Evolutionary conservation across 2,113 vertebrate species (phyloP).

Genomic region (Arenaria interpres): DNA sequence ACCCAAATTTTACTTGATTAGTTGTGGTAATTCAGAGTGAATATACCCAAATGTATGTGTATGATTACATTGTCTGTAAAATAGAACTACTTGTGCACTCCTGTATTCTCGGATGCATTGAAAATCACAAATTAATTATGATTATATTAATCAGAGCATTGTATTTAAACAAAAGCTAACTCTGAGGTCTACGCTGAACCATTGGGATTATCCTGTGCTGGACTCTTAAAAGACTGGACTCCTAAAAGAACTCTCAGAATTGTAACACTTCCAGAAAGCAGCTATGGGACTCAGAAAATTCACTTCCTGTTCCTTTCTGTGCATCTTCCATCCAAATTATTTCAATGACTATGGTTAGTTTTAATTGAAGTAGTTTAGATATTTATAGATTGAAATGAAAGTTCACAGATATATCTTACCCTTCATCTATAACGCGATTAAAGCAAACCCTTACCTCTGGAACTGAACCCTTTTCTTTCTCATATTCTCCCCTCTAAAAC

Average conservation of each 20-base stretch:
- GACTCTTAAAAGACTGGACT: not conserved
- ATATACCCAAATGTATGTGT: not conserved
- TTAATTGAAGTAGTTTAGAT: not conserved
- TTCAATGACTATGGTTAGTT: not conserved
- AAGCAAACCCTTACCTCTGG: not conserved
- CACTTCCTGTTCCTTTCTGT: not conserved
- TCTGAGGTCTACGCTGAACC: not conserved
- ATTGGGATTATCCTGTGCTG: not conserved
- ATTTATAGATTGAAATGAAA: not conserved
- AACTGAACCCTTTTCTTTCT: not conserved
- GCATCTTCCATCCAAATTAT: not conserved
- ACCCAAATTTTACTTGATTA: not conserved
- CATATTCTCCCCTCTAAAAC: not conserved
- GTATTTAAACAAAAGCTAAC: not conserved
- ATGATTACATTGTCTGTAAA: not conserved
- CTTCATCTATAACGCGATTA: not conserved
- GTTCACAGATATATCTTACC: not conserved
- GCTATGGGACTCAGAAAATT: not conserved
- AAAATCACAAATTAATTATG: not conserved
- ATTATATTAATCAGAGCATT: not conserved
- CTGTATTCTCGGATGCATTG: not conserved
- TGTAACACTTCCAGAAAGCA: not conserved
- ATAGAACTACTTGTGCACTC: not conserved
- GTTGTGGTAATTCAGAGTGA: not conserved
- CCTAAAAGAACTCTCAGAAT: not conserved